Base-by-base conservation (phyloP, 2,888 invertebrate species). In the Lochmaea capreae region DNA sequence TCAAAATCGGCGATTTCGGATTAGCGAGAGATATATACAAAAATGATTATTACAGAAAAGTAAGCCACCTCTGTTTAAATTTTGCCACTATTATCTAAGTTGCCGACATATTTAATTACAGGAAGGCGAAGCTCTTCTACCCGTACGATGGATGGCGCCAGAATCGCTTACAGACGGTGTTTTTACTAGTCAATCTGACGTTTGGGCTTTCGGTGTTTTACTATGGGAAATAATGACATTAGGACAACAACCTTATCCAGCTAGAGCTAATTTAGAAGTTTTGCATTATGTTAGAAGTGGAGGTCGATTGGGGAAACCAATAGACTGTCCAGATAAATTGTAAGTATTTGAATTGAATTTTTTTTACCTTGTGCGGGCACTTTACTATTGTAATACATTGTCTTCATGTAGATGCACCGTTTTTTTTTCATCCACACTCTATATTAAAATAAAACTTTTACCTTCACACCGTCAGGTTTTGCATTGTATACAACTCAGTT, bases 1-100 rank as follows among this genome's bases (percentile, higher is more conserved):
- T 97, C n/a, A 97, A 97, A 88, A 97, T 97, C 71, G 98, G 98
- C 0, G 99, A 99, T 87, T 99, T 99, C 86, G 99, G 99, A 0
- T 89, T 99, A 10, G 98, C 99, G 0, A 90, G 99, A 76, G 98
- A 99, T 86, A 96, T 99, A 77, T 98, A 98, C 87, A 96, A 97
- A 86, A 97, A 96, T 84, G 98, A 99, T 86, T 99, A 99, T 84
- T 99, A 99, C 85, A 91, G 98, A 77, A 98, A 98, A 71, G 76
- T 76, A 61, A 72, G 65, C 22, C 10, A 33, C n/a, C 1, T 62
- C 12, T 62, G 16, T 42, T 62, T 42, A 22, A 26, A 33, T n/a
- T 12, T 39, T 3, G 33, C 16, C 9, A 33, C 39, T 4, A 16
- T 26, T 62, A n/a, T 62, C 39, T n/a, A 42, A 8, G 33, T 22